Base-by-base conservation (phyloP, 2,888 invertebrate genomes). In the Folsomia manolachei region DNA sequence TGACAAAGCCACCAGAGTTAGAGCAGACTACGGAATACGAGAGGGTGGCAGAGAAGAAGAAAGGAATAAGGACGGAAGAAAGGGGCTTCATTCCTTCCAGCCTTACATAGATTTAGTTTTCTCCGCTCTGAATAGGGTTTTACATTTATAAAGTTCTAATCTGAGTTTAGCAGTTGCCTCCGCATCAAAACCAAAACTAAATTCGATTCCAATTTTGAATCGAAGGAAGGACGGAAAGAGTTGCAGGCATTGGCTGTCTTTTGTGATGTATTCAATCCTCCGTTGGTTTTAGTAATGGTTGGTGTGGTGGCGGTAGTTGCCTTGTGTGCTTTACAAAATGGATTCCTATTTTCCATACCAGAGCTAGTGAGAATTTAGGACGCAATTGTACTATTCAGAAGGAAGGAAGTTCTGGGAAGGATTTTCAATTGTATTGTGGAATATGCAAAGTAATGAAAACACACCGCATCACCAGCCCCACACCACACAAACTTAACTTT, bases 381-480 rank as follows among this genome's bases (percentile, higher is more conserved):
- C 14, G 14, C 7, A 39, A 39, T 39, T 39, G 7, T 39, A 39
- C 14, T 39, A 39, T 39, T 39, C 39, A 39, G 14, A 39, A 39
- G 39, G 39, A 39, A 39, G 39, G 64, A 64, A 64, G 27, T 64
- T 27, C 27, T 27, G 64, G 64, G 25, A 11, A 18, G 4, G 39
- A 4, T 39, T 39, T 18, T 64, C 64, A 27, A 64, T 27, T 51
- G 65, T 66, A 24, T 51, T 21, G 21, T 52, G 65, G n/a, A 66
- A 66, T 66, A 66, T 66, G 65, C 65, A 66, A 66, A 66, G 19
- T 66, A 66, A 66, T 66, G 65, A 66, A 66, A 66, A 66, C 65
- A 66, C 65, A 39, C 65, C 64, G 27, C 26, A 51, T 11, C 9
- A 9, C 18, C 51, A 51, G 9, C 51, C 56, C 56, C 18, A 56